Percentiles rank a stretch among this genome's conserved stretches.
phyloP scores from a whole-genome alignment of 2,113 vertebrate species.

The Bos indicus region DNA sequence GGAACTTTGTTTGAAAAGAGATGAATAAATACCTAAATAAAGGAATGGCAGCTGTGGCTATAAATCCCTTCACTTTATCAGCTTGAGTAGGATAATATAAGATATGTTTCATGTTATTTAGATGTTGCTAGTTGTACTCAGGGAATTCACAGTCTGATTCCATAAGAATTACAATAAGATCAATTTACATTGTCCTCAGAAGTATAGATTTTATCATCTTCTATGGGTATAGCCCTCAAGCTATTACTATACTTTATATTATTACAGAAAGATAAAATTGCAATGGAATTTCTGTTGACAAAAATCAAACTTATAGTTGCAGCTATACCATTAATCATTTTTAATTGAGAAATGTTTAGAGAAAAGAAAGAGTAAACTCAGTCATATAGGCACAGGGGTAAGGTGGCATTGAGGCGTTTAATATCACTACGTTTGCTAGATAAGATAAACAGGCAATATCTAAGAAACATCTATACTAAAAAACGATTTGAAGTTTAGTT shows the following conservation, averaged over 20 bases:
- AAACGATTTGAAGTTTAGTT: not conserved
- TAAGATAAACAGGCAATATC: not conserved
- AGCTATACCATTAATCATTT: not conserved
- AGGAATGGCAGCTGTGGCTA: not conserved
- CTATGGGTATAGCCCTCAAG: not conserved
- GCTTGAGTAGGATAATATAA: not conserved
- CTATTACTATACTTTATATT: not conserved
- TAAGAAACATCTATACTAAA: not conserved
- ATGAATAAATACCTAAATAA: constrained; percentile 19
- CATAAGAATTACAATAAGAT: constrained; percentile 26
- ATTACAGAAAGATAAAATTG: not conserved
- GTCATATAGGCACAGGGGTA: not conserved
- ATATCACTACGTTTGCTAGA: not conserved
- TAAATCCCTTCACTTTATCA: constrained; percentile 34
- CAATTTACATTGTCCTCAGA: constrained; percentile 28
- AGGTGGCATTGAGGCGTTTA: not conserved
- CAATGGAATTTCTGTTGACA: not conserved
- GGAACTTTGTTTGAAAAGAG: not conserved
- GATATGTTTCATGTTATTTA: constrained; percentile 10
- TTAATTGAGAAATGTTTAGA: not conserved
- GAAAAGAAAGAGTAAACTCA: not conserved
- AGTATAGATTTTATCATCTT: constrained; percentile 29
- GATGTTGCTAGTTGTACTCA: constrained; percentile 20
- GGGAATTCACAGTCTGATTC: constrained; percentile 1
- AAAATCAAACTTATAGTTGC: not conserved